Percentiles rank a stretch among this genome's conserved stretches.
Evolutionary conservation across 2,888 invertebrate species (phyloP).

Genomic region (Physocephala rufipes): DNA sequence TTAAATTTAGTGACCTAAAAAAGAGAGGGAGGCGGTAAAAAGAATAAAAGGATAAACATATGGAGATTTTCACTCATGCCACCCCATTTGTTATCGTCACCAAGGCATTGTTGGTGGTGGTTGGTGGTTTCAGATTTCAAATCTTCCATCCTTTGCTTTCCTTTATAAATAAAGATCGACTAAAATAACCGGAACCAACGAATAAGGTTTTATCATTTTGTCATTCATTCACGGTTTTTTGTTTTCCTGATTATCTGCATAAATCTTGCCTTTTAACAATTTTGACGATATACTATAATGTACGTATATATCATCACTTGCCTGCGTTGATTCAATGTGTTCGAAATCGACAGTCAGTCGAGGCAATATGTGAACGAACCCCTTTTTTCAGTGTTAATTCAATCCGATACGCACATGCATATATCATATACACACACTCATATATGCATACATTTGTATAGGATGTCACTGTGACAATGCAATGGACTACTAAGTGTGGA

Average conservation of each 20-base stretch:
- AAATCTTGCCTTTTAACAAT: neutral
- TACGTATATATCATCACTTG: too few relatives aligned
- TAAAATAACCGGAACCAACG: neutral
- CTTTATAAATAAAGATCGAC: too few relatives aligned
- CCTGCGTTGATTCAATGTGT: constrained; percentile 35
- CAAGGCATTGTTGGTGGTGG: constrained; percentile 43
- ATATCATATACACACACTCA: neutral
- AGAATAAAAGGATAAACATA: too few relatives aligned
- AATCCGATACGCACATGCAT: too few relatives aligned
- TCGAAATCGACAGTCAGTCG: constrained; percentile 15
- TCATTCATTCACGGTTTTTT: neutral
- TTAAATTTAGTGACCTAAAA: neutral
- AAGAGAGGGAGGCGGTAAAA: too few relatives aligned
- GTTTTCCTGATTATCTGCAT: neutral
- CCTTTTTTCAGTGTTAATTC: constrained; percentile 22
- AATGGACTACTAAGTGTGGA: too few relatives aligned
- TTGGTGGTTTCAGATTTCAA: constrained; percentile 38
- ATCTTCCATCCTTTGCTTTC: constrained; percentile 49
- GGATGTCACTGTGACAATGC: neutral
- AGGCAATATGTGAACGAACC: constrained; percentile 35
- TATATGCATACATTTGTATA: neutral
- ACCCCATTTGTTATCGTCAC: too few relatives aligned
- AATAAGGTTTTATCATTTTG: neutral
- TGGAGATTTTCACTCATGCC: too few relatives aligned
- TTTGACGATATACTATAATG: constrained; percentile 26